Evolutionary conservation across 1,140 invertebrate species (phyloP).

Genomic region (Teleogryllus occipitalis): DNA sequence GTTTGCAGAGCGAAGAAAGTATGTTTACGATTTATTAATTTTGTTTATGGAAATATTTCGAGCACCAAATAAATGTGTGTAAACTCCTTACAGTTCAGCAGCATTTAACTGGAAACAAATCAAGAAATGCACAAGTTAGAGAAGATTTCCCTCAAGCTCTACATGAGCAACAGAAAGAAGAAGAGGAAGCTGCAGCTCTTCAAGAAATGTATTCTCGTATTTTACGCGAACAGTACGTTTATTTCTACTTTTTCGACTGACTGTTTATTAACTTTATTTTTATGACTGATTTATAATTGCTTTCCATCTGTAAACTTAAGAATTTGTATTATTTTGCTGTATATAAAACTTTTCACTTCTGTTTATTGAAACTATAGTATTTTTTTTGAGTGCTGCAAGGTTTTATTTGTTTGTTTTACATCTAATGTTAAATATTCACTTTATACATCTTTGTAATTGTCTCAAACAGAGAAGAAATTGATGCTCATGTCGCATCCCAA

Average conservation of each 20-base stretch:
- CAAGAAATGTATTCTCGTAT: constrained; percentile 52
- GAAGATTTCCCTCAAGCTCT: constrained; percentile 80
- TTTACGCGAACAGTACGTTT: constrained; percentile 52
- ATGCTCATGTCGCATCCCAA: constrained; percentile 55
- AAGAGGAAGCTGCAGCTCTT: constrained; percentile 50
- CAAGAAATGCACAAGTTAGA: constrained; percentile 75
- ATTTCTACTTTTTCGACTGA: background rate
- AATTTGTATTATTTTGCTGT: no score
- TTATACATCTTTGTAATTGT: constrained; percentile 6
- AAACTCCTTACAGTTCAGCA: constrained; percentile 50
- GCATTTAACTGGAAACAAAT: constrained; percentile 78
- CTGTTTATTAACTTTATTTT: no score
- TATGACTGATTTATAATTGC: background rate
- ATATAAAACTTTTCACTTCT: background rate
- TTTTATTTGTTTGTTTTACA: background rate
- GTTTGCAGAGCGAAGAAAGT: constrained; percentile 86
- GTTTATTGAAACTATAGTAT: constrained; percentile 11
- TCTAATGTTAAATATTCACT: background rate
- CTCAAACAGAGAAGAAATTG: constrained; percentile 54
- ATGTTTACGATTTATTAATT: constrained; percentile 34
- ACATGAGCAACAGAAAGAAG: constrained; percentile 71
- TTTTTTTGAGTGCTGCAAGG: background rate
- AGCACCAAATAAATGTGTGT: background rate
- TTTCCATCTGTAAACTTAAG: no score
- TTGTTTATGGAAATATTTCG: background rate